A percentile compares a stretch with the other conserved stretches of the same genome.
phyloP scores from a whole-genome alignment of 2,888 invertebrate genomes.

The Caenorhabditis japonica region DNA sequence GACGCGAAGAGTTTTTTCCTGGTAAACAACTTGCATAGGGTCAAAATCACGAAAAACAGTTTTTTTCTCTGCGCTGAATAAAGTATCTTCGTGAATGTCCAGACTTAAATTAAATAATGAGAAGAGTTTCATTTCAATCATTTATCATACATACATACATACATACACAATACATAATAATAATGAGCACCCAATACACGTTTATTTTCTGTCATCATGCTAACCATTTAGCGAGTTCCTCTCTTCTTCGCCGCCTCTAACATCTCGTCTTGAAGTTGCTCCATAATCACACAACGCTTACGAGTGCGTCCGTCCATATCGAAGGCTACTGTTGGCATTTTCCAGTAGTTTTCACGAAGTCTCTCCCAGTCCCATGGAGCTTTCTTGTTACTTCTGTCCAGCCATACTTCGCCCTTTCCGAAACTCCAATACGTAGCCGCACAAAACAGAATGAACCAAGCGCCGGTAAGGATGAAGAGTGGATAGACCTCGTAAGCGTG shows the following conservation, averaged over 20 bases:
- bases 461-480: conserved; percentile 61
- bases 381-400: conserved; percentile 66
- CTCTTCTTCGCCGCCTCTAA: conserved; percentile 73
- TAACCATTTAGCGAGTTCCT: conserved; percentile 60
- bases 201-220: too few relatives aligned
- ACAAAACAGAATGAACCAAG: conserved; percentile 66
- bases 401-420: conserved; percentile 71
- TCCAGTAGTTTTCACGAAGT: conserved; percentile 69
- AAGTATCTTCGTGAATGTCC: background rate
- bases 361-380: conserved; percentile 74
- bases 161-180: conserved; percentile 1
- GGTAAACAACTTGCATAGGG: too few relatives aligned
- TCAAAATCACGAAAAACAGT: too few relatives aligned
- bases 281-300: conserved; percentile 70
- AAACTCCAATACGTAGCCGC: conserved; percentile 63
- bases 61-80: too few relatives aligned
- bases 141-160: conserved; percentile 27
- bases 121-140: too few relatives aligned
- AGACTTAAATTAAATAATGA: background rate
- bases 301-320: conserved; percentile 68
- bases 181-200: too few relatives aligned
- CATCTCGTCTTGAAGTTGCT: conserved; percentile 73
- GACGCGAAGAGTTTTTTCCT: too few relatives aligned
- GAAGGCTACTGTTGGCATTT: conserved; percentile 60
- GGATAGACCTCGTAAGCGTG: conserved; percentile 74